Conservation (phyloP, 2,888 invertebrate genomes). For the Dorcus parallelipipedus region DNA sequence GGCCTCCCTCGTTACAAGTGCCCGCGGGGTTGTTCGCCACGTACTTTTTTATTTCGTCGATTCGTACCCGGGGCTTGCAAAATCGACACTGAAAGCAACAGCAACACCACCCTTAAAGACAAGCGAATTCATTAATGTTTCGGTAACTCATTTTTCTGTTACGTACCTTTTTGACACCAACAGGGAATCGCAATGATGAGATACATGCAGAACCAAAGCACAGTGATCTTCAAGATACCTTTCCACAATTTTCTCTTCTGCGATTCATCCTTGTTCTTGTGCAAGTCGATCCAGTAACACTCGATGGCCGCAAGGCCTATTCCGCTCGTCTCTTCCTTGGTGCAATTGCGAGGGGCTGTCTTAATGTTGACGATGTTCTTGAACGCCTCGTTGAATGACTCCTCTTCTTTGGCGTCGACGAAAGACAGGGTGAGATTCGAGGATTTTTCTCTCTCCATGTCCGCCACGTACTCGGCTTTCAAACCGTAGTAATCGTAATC, state of each 20-base stretch:
- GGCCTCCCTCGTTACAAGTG: conserved; percentile 43
- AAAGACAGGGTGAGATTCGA: conserved; percentile 47
- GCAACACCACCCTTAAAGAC: conserved; percentile 59
- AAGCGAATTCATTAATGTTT: background rate
- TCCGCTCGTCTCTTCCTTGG: conserved; percentile 47
- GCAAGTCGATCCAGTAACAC: conserved; percentile 46
- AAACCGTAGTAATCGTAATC: conserved; percentile 49
- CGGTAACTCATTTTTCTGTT: background rate
- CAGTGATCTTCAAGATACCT: conserved; percentile 39
- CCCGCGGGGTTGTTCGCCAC: conserved; percentile 58
- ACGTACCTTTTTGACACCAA: conserved; percentile 52
- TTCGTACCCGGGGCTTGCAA: conserved; percentile 55
- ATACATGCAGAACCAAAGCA: conserved; percentile 50
- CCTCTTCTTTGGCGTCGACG: conserved; percentile 46
- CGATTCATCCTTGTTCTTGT: conserved; percentile 26
- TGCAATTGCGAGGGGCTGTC: conserved; percentile 48
- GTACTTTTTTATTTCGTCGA: conserved; percentile 56
- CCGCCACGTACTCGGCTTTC: conserved; percentile 50
- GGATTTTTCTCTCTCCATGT: conserved; percentile 37
- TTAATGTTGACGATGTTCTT: conserved; percentile 43
- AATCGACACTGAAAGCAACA: conserved; percentile 55
- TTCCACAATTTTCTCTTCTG: conserved; percentile 26
- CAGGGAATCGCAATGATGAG: conserved; percentile 49
- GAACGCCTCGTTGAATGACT: conserved; percentile 41
- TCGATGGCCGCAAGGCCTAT: conserved; percentile 45